These are phyloP conservation scores for Thyatira batis DNA, from an alignment of 2,888 invertebrate species.

Conservation along the genomic window DNA sequence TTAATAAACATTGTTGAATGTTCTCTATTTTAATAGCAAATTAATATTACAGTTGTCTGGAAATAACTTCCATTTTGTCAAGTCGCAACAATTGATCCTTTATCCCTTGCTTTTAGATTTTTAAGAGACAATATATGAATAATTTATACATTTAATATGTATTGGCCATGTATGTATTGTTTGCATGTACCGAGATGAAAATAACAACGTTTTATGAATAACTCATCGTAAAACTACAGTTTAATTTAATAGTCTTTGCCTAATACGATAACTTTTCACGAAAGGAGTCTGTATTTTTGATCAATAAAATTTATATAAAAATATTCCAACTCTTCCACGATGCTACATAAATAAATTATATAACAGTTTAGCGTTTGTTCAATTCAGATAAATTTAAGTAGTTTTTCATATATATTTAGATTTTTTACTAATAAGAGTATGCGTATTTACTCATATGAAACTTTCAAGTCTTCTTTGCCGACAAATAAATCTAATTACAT, in stretches of 20 bases:
- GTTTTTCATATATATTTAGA: not conserved
- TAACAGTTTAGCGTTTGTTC: not conserved
- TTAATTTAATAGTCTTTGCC: not conserved
- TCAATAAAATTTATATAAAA: too few species aligned
- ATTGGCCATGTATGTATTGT: not conserved
- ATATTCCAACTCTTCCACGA: not conserved
- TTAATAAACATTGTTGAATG: slow-evolving; percentile 51
- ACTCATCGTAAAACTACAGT: too few species aligned
- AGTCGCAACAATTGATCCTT: not conserved
- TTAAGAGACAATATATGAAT: not conserved
- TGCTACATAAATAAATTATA: too few species aligned
- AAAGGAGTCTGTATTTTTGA: not conserved
- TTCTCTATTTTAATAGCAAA: slow-evolving; percentile 50
- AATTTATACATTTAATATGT: not conserved
- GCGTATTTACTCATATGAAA: not conserved
- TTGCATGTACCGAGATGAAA: not conserved
- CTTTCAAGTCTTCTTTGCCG: not conserved
- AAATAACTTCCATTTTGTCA: not conserved
- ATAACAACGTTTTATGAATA: too few species aligned
- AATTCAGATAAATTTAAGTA: not conserved
- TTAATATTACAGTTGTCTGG: not conserved
- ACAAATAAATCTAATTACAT: not conserved
- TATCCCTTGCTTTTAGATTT: not conserved
- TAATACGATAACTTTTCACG: not conserved
- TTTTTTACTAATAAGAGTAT: not conserved